Evolutionary conservation across 1,140 invertebrate genomes (phyloP).

Genomic region (Drosophila ananassae): DNA sequence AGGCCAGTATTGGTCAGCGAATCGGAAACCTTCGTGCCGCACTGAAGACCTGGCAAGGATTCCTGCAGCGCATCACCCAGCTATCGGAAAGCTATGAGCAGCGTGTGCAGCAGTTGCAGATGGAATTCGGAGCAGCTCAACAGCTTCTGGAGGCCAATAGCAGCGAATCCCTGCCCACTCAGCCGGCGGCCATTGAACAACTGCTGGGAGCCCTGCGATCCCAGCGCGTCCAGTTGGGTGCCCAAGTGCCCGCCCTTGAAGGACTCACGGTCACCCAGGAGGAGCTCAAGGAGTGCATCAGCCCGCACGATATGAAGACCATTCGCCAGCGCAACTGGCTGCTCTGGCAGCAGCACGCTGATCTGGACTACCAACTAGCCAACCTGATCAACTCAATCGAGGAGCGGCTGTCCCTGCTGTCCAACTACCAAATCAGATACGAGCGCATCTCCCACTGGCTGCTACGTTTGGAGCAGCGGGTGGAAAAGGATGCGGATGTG

Average conservation of each 20-base stretch:
- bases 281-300: slow-evolving; percentile 92
- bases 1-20: slow-evolving; percentile 89
- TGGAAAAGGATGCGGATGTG: slow-evolving; percentile 86
- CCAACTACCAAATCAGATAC: slow-evolving; percentile 89
- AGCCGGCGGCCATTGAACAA: slow-evolving; percentile 85
- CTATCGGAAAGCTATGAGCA: slow-evolving; percentile 87
- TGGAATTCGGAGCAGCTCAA: slow-evolving; percentile 86
- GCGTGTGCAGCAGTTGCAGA: slow-evolving; percentile 85
- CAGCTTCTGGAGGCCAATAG: slow-evolving; percentile 85
- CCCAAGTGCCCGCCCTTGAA: slow-evolving; percentile 87
- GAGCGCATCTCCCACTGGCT: slow-evolving; percentile 89
- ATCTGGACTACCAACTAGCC: slow-evolving; percentile 91
- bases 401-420: slow-evolving; percentile 89
- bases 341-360: slow-evolving; percentile 90
- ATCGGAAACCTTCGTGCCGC: slow-evolving; percentile 91
- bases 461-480: slow-evolving; percentile 87
- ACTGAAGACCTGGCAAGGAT: slow-evolving; percentile 92
- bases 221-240: slow-evolving; percentile 86
- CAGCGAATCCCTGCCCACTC: slow-evolving; percentile 81
- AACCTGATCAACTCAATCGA: slow-evolving; percentile 90
- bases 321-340: slow-evolving; percentile 91
- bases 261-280: slow-evolving; percentile 90
- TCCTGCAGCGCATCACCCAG: slow-evolving; percentile 87
- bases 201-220: slow-evolving; percentile 86
- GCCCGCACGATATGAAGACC: slow-evolving; percentile 93